A percentile compares a stretch with the other conserved stretches of the same genome.
phyloP scores from a whole-genome alignment of 2,888 invertebrate species.

The Athripsodes cinereus region DNA sequence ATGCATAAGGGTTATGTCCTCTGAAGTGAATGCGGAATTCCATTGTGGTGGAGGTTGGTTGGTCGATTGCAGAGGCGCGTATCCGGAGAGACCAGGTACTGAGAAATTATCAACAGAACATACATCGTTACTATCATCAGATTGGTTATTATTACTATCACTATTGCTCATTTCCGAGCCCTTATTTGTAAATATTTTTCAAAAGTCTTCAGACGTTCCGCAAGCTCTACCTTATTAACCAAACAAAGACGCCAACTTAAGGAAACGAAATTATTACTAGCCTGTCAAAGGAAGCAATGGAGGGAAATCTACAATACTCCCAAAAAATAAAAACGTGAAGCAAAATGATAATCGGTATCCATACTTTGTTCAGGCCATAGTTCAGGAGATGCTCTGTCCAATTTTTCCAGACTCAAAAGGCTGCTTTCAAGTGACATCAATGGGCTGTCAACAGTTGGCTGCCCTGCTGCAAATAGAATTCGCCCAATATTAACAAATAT shows the following conservation, averaged over 20 bases:
- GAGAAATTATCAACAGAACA: slow-evolving; percentile 31
- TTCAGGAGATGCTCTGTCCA: slow-evolving; percentile 93
- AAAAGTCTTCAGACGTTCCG: too few relatives aligned
- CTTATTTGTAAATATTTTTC: slow-evolving; percentile 17
- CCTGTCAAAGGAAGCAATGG: slow-evolving; percentile 2
- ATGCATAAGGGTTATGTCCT: slow-evolving; percentile 70
- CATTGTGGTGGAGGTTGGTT: slow-evolving; percentile 59
- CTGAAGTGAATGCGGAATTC: slow-evolving; percentile 62
- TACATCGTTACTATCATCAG: slow-evolving; percentile 21
- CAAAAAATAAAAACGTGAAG: background rate
- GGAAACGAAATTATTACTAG: background rate
- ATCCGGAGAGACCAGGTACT: slow-evolving; percentile 90
- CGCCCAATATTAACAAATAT: slow-evolving; percentile 18
- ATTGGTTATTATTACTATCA: slow-evolving; percentile 18
- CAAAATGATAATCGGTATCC: slow-evolving; percentile 32
- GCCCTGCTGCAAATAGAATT: slow-evolving; percentile 36
- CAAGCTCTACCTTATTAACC: too few relatives aligned
- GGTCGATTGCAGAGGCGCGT: slow-evolving; percentile 58
- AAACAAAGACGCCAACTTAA: background rate
- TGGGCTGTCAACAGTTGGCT: slow-evolving; percentile 44
- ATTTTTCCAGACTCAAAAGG: slow-evolving; percentile 80
- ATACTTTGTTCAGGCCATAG: slow-evolving; percentile 95
- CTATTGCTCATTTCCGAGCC: slow-evolving; percentile 14
- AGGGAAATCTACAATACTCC: background rate
- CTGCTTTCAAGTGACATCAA: slow-evolving; percentile 60